A percentile compares a stretch with the other conserved stretches of the same genome.
phyloP scores from a whole-genome alignment of 2,888 invertebrate genomes.

The Coenonympha arcania region DNA sequence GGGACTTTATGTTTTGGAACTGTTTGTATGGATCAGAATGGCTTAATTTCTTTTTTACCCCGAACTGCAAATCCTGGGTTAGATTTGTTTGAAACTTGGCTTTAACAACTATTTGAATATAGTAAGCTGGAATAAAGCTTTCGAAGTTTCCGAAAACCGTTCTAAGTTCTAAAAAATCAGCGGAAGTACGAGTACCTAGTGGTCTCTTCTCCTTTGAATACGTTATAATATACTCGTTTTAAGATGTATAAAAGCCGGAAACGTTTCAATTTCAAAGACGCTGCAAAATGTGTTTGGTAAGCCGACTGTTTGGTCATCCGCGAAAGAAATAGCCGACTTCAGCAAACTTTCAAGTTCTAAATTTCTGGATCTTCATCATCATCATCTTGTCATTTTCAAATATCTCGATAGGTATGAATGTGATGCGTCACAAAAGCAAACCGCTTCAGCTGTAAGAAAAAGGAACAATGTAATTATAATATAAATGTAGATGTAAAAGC shows the following conservation, averaged over 20 bases:
- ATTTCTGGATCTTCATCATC: too few relatives aligned
- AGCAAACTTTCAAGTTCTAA: too few relatives aligned
- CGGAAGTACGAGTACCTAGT: slow-evolving; percentile 18
- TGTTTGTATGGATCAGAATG: slow-evolving; percentile 29
- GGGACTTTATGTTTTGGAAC: slow-evolving; percentile 18
- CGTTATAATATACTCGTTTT: slow-evolving; percentile 6
- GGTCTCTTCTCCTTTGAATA: neutral
- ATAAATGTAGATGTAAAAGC: slow-evolving; percentile 37
- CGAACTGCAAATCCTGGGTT: slow-evolving; percentile 8
- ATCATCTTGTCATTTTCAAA: too few relatives aligned
- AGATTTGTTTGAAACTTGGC: neutral
- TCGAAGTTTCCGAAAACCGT: neutral
- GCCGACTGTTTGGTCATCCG: too few relatives aligned
- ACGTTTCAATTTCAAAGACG: slow-evolving; percentile 11
- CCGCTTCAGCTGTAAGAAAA: slow-evolving; percentile 27
- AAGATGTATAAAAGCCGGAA: slow-evolving; percentile 19
- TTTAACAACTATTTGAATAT: neutral
- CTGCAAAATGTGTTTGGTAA: too few relatives aligned
- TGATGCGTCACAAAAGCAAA: slow-evolving; percentile 7
- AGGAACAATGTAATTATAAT: slow-evolving; percentile 45
- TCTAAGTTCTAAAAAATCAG: neutral
- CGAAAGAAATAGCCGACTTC: too few relatives aligned
- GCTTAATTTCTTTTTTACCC: slow-evolving; percentile 39
- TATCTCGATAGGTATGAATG: neutral
- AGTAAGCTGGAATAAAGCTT: neutral